Evolutionary conservation across 2,113 vertebrate species (phyloP).

Genomic region (Zootoca vivipara): DNA sequence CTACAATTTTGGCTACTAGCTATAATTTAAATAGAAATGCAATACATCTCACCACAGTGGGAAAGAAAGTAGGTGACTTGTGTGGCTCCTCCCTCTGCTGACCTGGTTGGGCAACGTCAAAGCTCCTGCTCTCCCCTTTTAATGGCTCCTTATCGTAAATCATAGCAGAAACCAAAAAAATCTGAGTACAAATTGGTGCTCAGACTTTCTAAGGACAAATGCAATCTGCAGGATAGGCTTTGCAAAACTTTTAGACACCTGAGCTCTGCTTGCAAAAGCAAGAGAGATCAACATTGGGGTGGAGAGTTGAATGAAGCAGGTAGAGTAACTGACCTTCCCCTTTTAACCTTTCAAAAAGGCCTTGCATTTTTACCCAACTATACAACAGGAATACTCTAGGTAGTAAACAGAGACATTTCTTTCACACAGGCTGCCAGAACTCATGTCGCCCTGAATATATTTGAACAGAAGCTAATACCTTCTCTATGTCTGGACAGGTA

Average conservation of each 20-base stretch:
- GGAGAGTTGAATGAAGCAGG: not conserved
- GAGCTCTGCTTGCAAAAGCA: not conserved
- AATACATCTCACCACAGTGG: too few species aligned
- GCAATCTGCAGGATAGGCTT: not conserved
- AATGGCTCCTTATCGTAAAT: too few species aligned
- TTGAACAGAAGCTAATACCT: slow-evolving; percentile 73
- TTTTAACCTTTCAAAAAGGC: not conserved
- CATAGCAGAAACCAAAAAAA: not conserved
- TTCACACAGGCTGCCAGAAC: slow-evolving; percentile 69
- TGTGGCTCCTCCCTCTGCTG: too few species aligned
- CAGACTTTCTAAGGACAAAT: not conserved
- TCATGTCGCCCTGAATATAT: slow-evolving; percentile 69
- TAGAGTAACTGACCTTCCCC: not conserved
- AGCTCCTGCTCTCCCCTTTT: too few species aligned
- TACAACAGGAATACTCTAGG: not conserved
- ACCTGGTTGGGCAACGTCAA: too few species aligned
- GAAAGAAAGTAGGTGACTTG: too few species aligned
- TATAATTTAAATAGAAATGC: too few species aligned
- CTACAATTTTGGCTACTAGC: too few species aligned
- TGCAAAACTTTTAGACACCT: not conserved
- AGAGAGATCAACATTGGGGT: not conserved
- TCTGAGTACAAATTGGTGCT: too few species aligned
- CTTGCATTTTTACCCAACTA: slow-evolving; percentile 3
- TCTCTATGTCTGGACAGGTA: slow-evolving; percentile 79
- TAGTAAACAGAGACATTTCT: slow-evolving; percentile 41